Evolutionary conservation across 2,797 vertebrate genomes (phyloP).

Genomic region (Anisognathus igniventris): DNA sequence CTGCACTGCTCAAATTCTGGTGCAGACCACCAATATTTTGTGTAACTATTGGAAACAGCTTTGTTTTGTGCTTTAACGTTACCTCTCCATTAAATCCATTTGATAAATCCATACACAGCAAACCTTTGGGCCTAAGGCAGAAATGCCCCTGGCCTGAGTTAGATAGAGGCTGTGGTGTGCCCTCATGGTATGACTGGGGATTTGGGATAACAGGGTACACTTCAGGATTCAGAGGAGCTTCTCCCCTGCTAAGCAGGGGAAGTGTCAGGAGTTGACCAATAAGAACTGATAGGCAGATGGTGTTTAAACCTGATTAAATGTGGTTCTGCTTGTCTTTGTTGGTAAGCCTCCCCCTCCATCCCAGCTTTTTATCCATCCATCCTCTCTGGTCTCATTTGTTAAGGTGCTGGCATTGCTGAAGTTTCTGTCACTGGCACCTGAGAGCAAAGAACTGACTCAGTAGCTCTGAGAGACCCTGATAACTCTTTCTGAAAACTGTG

Average conservation of each 20-base stretch:
- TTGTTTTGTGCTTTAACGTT: neutral
- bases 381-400: neutral
- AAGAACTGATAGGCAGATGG: neutral
- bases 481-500: neutral
- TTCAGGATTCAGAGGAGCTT: neutral
- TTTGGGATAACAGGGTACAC: neutral
- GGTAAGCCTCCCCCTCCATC: neutral
- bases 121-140: neutral
- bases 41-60: neutral
- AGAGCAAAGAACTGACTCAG: neutral
- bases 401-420: neutral
- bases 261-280: neutral
- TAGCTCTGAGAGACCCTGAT: neutral
- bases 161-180: neutral
- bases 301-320: neutral
- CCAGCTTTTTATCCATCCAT: neutral
- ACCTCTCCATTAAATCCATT: neutral
- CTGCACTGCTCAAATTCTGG: neutral
- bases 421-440: neutral
- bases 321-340: neutral
- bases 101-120: neutral
- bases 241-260: neutral
- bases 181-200: fast-evolving
- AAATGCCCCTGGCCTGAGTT: neutral
- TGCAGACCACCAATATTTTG: neutral